Evolutionary conservation across 2,888 invertebrate genomes (phyloP), one percentile per base, ranked within the genome.

Genomic region (Ectropis crepuscularia): DNA sequence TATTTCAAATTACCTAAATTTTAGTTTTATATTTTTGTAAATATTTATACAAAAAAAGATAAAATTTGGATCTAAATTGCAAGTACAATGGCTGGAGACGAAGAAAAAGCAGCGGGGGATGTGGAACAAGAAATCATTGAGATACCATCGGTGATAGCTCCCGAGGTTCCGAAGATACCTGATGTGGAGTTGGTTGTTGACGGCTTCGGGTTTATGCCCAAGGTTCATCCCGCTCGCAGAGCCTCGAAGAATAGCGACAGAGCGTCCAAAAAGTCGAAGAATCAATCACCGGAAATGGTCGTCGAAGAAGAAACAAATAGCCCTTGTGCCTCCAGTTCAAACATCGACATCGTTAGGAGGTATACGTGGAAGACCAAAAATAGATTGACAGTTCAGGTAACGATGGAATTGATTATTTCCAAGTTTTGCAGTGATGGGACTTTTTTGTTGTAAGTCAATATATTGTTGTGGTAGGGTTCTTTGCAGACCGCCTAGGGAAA

Each of bases 311-410:
- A 82, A 63, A 11, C 70, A 54, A 66, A 86, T 76, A 79, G 82
- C 77, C 81, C 88, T 60, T 80, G 90, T 74, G 75, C 88, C 73
- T 91, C 91, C 0, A 91, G 90, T 65, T 82, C 85, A 0, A 90
- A 91, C 59, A 86, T 89, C 6, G 87, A 92, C 47, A 80, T 92
- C 0, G 93, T 95, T 0, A 86, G 93, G 65, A 83, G 95, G 65
- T 96, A 94, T 77, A 96, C 96, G 0, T 94, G 96, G 92, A 93
- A 85, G 60, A 96, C 96, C 68, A 91, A 90, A 63, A 95, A 95
- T 74, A 93, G 94, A 61, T 94, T 96, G 87, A 92, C 88, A 63
- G 95, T 96, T 0, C 94, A 94, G 87, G 92, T 93, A 28, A 28
- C 16, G 16, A 28, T 28, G 16, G 16, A 28, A 28, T 28, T 2